Percentiles rank a stretch among this genome's conserved stretches.
phyloP scores from a whole-genome alignment of 2,888 invertebrate species.

The Tachina grossa region DNA sequence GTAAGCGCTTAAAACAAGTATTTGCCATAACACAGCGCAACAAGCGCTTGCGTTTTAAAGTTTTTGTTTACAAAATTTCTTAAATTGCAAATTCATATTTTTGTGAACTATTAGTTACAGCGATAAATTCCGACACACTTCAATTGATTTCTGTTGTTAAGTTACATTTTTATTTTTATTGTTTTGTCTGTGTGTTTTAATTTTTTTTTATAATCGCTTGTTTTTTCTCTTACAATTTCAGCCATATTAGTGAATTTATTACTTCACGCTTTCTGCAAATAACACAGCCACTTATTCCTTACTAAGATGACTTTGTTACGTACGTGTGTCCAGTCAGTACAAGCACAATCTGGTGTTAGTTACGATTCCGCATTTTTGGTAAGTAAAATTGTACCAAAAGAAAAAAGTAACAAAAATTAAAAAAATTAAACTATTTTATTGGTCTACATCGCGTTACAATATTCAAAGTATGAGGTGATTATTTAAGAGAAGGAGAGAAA shows the following conservation, averaged over 20 bases:
- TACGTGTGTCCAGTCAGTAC: background rate
- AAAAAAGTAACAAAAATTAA: background rate
- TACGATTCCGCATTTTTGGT: constrained; percentile 50
- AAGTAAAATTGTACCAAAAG: background rate
- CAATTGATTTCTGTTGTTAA: constrained; percentile 34
- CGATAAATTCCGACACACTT: constrained; percentile 39
- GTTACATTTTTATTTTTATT: background rate
- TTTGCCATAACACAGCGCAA: background rate
- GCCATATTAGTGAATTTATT: constrained; percentile 61
- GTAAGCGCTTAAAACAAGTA: constrained; percentile 4
- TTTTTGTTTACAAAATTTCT: constrained; percentile 42
- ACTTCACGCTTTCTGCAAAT: constrained; percentile 55
- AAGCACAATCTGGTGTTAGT: constrained; percentile 33
- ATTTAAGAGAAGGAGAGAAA: background rate
- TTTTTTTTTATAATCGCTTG: too few relatives aligned
- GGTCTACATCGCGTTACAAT: constrained; percentile 2
- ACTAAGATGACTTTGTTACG: constrained; percentile 7
- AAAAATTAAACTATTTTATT: constrained; percentile 34
- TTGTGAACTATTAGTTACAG: background rate
- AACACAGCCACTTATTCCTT: constrained; percentile 26
- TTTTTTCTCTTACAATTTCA: constrained; percentile 7
- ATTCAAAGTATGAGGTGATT: background rate
- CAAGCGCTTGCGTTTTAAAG: constrained; percentile 16
- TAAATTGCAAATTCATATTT: constrained; percentile 30
- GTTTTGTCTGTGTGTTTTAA: too few relatives aligned